Evolutionary conservation across 30 jellyfish, hydroid and myxozoan species (phyloP), one percentile per base, ranked within the genome.

Genomic region (Mastigias papua): DNA sequence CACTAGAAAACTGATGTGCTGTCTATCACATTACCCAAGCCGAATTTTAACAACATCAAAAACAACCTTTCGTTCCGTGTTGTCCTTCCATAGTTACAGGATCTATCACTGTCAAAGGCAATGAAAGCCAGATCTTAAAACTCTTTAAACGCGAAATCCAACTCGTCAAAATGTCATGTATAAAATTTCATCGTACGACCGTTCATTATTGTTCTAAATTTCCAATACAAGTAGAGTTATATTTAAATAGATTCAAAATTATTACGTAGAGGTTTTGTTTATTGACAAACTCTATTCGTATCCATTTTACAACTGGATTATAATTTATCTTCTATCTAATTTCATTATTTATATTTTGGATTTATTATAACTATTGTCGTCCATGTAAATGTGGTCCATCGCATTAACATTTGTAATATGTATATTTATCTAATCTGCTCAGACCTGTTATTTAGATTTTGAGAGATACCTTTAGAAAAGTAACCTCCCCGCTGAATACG

Each of bases 331-430:
- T 22, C 74, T 22, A 5, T 27, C 42, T 63, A 27, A 63, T 27
- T 63, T 63, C 74, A 27, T 7, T 63, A 63, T 63, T 63, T 63
- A 54, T 54, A 5, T 54, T 11, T 25, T 54, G 67, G 67, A 54
- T 54, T 54, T 54, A 19, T 5, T 5, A 21, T 21, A 6, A 54
- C 67, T 11, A 54, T 54, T 54, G 67, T 54, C 27, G 5, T 54
- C 7, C 67, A 54, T 42, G 13, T 42, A 42, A 42, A 42, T 42
- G 54, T 42, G 54, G 54, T 42, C 54, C 54, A 4, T 42, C 7
- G 54, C 54, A 15, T 42, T 7, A 54, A 54, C 17, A 5, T 5
- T 16, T 54, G 25, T 54, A 11, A 6, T 54, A 54, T 54, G 67
- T 25, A 11, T 7, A 54, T 54, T 5, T 3, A 54, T 3, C 67